Conservation (phyloP, 1,140 invertebrate genomes). For the Brachionus calyciflorus region DNA sequence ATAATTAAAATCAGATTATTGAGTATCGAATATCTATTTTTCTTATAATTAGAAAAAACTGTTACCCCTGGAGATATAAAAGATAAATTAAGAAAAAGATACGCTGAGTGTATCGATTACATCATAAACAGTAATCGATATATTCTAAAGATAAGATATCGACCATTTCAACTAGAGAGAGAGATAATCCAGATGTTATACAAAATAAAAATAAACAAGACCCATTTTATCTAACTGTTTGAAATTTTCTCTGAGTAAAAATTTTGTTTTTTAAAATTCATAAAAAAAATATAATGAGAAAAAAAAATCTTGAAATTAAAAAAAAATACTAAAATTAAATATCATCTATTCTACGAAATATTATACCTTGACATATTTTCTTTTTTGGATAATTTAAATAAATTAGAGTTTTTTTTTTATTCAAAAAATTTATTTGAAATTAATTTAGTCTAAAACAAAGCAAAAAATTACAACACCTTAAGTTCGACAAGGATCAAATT, state of each 20-base stretch:
- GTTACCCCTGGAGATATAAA: background rate
- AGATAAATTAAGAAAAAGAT: background rate
- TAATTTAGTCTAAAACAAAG: background rate
- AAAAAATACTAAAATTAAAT: background rate
- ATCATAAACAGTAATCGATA: too few species aligned
- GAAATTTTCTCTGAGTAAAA: too few species aligned
- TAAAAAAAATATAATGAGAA: too few species aligned
- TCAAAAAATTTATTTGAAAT: background rate
- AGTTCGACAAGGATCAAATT: too few species aligned
- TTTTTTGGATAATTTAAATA: conserved; percentile 2
- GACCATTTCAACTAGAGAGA: too few species aligned
- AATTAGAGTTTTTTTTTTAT: background rate
- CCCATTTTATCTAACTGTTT: too few species aligned
- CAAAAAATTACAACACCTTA: too few species aligned
- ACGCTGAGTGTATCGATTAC: background rate
- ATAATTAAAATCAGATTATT: too few species aligned
- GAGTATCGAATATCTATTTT: conserved; percentile 10
- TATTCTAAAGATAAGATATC: conserved; percentile 23
- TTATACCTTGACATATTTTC: conserved; percentile 2
- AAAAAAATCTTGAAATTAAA: background rate
- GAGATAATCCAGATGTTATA: conserved; percentile 8
- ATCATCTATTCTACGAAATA: too few species aligned
- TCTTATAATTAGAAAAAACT: too few species aligned
- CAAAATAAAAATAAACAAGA: too few species aligned
- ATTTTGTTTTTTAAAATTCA: too few species aligned